A percentile compares a stretch with the other conserved stretches of the same genome.
phyloP scores from a whole-genome alignment of 2,888 invertebrate species.

The Netelia inedita region DNA sequence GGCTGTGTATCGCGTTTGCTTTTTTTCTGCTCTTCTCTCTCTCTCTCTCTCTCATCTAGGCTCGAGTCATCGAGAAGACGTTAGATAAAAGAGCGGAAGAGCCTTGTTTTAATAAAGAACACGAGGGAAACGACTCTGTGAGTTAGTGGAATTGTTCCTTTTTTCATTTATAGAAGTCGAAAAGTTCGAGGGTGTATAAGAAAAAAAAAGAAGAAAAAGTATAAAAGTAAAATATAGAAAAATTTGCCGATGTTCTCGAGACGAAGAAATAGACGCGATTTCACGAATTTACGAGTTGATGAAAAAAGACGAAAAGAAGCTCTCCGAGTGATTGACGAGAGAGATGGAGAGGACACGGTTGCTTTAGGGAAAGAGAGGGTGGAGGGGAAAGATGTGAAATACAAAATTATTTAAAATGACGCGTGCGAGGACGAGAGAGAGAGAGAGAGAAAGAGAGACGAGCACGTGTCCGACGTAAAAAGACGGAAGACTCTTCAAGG shows the following conservation, averaged over 20 bases:
- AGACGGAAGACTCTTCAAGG: not conserved
- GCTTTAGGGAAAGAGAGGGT: not conserved
- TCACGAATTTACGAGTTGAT: slow-evolving; percentile 1
- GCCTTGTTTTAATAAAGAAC: slow-evolving; percentile 32
- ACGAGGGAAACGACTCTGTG: slow-evolving; percentile 8
- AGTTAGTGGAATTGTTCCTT: slow-evolving; percentile 23
- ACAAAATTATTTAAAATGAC: slow-evolving; percentile 7
- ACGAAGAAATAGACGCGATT: slow-evolving; percentile 2
- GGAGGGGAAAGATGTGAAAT: slow-evolving; percentile 14
- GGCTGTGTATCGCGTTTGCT: slow-evolving; percentile 28
- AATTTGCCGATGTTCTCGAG: not conserved
- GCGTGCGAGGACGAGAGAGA: not conserved
- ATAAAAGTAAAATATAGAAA: not conserved
- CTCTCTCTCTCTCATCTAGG: not conserved
- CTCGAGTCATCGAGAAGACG: slow-evolving; percentile 29
- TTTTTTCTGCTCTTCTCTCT: not conserved
- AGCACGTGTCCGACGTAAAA: not conserved
- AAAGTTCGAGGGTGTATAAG: not conserved
- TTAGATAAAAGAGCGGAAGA: slow-evolving; percentile 18
- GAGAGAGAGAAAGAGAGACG: not conserved
- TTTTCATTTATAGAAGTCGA: slow-evolving; percentile 7
- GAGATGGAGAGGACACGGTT: not conserved
- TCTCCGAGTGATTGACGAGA: slow-evolving; percentile 11
- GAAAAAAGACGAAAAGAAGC: not conserved
- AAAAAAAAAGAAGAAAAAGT: not conserved